Base-by-base conservation (phyloP, 2,113 vertebrate genomes). In the Chloebia gouldiae region DNA sequence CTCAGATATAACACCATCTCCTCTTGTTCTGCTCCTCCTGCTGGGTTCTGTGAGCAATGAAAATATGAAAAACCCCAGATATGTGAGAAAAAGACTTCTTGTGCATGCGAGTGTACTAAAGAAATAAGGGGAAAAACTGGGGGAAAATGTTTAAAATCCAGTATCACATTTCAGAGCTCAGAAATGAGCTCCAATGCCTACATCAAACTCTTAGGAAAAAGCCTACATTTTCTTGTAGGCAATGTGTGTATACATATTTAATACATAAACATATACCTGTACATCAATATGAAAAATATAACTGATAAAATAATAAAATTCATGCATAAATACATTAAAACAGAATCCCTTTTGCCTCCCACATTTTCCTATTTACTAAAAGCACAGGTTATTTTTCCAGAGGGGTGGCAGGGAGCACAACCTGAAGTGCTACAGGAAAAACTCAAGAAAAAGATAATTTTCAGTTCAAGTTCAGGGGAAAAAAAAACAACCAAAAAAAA, bases 111-210 rank as follows among this genome's bases (percentile, higher is more conserved):
- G 6, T 11, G 11, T 13, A 28, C 33, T 30, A 64, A 59, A 87
- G 44, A 78, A 84, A 75, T 3, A 45, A 37, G 3, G 6, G 30
- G 2, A 0, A 47, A 86, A 85, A 64, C 0, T 2, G 3, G 2
- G 19, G 13, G 6, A 3, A 70, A 70, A 56, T 7, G 6, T 47
- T 79, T 68, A 56, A 84, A 93, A 81, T 49, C 24, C 37, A 66
- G 18, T 17, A 4, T 59, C 12, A 30, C 24, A 44, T 49, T 73
- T 80, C 31, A 54, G 49, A 88, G 39, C 33, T 93, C 39, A 88
- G 50, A 66, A 81, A 54, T 51, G 4, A 89, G 27, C 27, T 64
- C 40, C 25, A 21, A 47, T 35, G 39, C 20, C 54, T 68, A 21
- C 21, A 60, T 7, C 7, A 78, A 40, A 40, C 14, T 40, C 24